Evolutionary conservation across 1,140 invertebrate genomes (phyloP), one percentile per base, ranked within the genome.

Genomic region (Antheraea pernyi): DNA sequence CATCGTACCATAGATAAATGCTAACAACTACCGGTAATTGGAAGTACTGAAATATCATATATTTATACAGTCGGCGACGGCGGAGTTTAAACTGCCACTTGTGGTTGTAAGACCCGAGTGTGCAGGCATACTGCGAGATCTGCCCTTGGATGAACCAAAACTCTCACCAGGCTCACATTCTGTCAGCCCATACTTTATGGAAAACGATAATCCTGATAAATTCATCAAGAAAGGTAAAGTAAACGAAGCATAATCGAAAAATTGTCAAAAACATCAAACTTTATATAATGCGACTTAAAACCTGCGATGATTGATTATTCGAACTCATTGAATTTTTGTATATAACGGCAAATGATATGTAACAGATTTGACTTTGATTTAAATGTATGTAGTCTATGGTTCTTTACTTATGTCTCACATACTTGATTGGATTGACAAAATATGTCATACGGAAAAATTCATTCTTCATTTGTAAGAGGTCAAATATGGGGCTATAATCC

Each of bases 141-240:
- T 94, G 58, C 88, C 93, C 4, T 83, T 93, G 78, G 93, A 93
- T 65, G 94, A 95, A 78, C 91, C 92, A 62, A 93, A 92, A 66
- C 61, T 93, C 39, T 82, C 89, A 70, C 93, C 95, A 67, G 82
- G 92, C 62, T 65, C 76, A 5, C 91, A 94, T 72, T 94, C 94
- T 65, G 91, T 93, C n/a, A 92, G 93, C 10, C 95, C 95, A 0
- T 96, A 95, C 77, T 96, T 95, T 82, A 94, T 95, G 93, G 94
- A 95, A 61, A 94, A 95, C 74, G 88, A 85, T 10, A 91, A 96
- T 82, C 89, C 94, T 0, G 91, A 95, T 18, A 96, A 96, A 88
- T 95, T 93, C 77, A 93, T 96, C 22, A 94, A 94, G 82, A 92
- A 93, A 88, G 94, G 93, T 94, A 73, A 42, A 42, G 8, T 48